These are phyloP conservation scores for Atherinosoma microstoma DNA, from an alignment of 2,797 vertebrate species.

Conservation along the genomic window DNA sequence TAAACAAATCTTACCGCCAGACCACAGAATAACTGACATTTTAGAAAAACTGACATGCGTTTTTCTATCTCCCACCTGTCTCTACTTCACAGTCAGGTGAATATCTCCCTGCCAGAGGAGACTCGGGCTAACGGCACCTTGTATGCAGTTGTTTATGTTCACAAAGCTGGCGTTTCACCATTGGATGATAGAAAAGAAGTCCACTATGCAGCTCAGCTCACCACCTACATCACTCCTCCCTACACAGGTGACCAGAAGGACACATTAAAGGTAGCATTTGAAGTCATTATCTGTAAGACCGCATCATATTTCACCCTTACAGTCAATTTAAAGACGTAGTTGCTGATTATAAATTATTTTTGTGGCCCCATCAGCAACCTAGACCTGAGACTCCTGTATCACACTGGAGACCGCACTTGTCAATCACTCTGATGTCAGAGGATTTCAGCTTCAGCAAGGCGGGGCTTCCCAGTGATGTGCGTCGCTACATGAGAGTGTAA, in stretches of 20 bases:
- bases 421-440: constrained; percentile 93
- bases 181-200: constrained; percentile 93
- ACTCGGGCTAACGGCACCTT: constrained; percentile 91
- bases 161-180: constrained; percentile 89
- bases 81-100: constrained; percentile 85
- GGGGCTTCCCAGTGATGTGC: constrained; percentile 92
- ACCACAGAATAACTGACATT: not conserved
- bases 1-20: not conserved
- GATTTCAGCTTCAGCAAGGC: constrained; percentile 92
- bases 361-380: constrained; percentile 47
- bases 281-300: not conserved
- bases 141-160: constrained; percentile 91
- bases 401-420: constrained; percentile 92
- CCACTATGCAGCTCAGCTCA: constrained; percentile 90
- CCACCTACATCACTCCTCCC: constrained; percentile 88
- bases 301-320: constrained; percentile 15
- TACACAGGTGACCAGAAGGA: constrained; percentile 80
- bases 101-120: constrained; percentile 90
- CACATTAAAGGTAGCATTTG: constrained; percentile 78
- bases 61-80: not conserved
- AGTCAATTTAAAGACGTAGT: not conserved
- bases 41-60: not conserved
- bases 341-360: not conserved
- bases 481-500: constrained; percentile 95
- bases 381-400: constrained; percentile 77